Evolutionary conservation across 2,113 vertebrate species (phyloP), one percentile per base, ranked within the genome.

Genomic region (Lamprologus callipterus): DNA sequence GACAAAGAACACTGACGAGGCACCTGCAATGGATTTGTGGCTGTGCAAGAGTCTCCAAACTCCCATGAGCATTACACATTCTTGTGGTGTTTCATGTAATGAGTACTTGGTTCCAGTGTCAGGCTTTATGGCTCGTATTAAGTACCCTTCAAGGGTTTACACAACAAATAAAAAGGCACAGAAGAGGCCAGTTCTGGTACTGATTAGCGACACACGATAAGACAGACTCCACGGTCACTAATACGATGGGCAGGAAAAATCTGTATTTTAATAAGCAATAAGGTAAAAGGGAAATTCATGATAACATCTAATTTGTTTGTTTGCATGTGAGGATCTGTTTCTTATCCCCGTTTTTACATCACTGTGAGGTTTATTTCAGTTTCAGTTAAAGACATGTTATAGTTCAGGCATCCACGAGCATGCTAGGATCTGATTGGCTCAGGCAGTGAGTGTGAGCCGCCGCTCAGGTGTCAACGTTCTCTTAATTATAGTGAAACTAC

Each of bases 121-220:
- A 63, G 75, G 49, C 82, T 88, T 87, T 83, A 90, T 83, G 87
- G 82, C 63, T 80, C 49, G 55, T 55, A 84, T 84, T 53, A 79
- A 84, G 85, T 23, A 88, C 60, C 86, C 88, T 92, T 92, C 82
- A 91, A 92, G 89, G 90, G 83, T 93, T 89, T 87, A 87, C 89
- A 88, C 55, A 83, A 83, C 63, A 86, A 84, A 94, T 90, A 81
- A 87, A 85, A 40, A 54, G n/a, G 54, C 65, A 49, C 10, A 49
- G 84, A 51, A 51, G 45, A 58, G 87, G 63, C 53, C 19, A 47
- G 17, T 84, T 63, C 45, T 92, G 93, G 83, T 40, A n/a, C 31
- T 55, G 14, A 85, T 93, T 88, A 90, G 3, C 81, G 19, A 42
- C 45, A 42, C 42, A 58, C 31, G 53, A 83, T 58, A 87, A 88